Evolutionary conservation across 2,797 vertebrate species (phyloP).

Genomic region (Sebastes vulpes): DNA sequence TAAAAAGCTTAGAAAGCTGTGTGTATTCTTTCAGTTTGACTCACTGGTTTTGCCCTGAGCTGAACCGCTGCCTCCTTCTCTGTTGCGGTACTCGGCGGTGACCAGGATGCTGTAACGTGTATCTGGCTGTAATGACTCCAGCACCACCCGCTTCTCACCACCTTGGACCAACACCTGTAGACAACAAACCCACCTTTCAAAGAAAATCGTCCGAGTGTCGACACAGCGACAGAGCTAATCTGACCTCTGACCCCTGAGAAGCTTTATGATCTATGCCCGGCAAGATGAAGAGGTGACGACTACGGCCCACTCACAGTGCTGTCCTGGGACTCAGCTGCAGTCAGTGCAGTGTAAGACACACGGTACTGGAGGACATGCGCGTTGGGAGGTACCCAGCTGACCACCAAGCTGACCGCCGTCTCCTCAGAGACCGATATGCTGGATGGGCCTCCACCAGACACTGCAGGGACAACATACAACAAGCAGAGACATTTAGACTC

Average conservation of each 20-base stretch:
- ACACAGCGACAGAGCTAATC: background rate
- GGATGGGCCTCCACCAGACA: constrained; percentile 87
- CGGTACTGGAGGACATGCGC: constrained; percentile 90
- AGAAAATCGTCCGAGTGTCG: background rate
- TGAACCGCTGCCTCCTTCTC: constrained; percentile 87
- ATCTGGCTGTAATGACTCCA: constrained; percentile 88
- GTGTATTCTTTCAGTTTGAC: constrained; percentile 3
- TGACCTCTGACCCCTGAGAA: background rate
- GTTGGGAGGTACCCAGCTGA: constrained; percentile 90
- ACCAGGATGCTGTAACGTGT: constrained; percentile 90
- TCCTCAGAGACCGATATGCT: constrained; percentile 87
- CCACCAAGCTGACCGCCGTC: constrained; percentile 87
- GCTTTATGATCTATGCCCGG: background rate
- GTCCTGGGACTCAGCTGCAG: constrained; percentile 82
- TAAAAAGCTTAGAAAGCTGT: background rate
- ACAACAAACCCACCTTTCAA: constrained; percentile 49
- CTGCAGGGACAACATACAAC: constrained; percentile 63
- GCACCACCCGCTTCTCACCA: constrained; percentile 76
- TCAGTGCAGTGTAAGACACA: constrained; percentile 85
- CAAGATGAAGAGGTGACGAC: background rate
- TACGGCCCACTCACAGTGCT: constrained; percentile 84
- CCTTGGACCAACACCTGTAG: constrained; percentile 88
- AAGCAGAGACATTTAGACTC: background rate
- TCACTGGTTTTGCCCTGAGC: constrained; percentile 89
- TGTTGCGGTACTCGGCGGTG: constrained; percentile 88